These are phyloP conservation scores for Oryzias curvinotus DNA, from an alignment of 2,113 vertebrate genomes.

Conservation along the genomic window DNA sequence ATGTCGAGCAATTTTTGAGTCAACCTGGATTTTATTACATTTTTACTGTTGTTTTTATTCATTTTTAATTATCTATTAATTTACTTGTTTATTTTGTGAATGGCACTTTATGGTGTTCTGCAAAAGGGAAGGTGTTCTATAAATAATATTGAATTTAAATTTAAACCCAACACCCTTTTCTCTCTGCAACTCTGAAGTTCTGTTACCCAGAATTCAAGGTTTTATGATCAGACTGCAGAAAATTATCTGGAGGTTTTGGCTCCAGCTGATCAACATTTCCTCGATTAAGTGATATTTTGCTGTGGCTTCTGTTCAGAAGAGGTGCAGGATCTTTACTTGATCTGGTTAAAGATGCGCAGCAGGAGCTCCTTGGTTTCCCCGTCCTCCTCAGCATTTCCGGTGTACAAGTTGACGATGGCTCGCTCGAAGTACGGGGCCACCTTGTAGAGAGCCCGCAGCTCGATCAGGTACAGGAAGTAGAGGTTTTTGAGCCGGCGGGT, in stretches of 20 bases:
- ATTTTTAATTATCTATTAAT: too few relatives aligned
- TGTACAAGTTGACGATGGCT: constrained; percentile 90
- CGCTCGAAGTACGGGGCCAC: constrained; percentile 93
- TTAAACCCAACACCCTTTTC: too few relatives aligned
- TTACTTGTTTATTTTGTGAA: too few relatives aligned
- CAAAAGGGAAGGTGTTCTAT: neutral
- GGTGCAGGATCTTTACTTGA: constrained; percentile 78
- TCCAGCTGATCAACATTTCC: too few relatives aligned
- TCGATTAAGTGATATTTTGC: neutral
- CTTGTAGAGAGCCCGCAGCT: constrained; percentile 92
- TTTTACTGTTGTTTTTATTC: too few relatives aligned
- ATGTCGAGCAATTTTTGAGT: too few relatives aligned
- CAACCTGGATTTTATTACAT: too few relatives aligned
- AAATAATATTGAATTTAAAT: too few relatives aligned
- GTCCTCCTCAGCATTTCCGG: constrained; percentile 86
- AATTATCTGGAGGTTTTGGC: too few relatives aligned
- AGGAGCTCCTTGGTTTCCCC: constrained; percentile 86
- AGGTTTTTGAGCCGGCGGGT: constrained; percentile 92
- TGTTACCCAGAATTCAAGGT: too few relatives aligned
- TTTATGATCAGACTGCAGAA: too few relatives aligned
- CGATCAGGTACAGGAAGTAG: constrained; percentile 95
- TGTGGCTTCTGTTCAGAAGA: neutral
- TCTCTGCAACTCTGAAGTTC: too few relatives aligned
- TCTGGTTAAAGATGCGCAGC: constrained; percentile 86
- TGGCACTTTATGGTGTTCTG: neutral